Percentiles rank a stretch among this genome's conserved stretches.
Evolutionary conservation across 2,113 vertebrate genomes (phyloP).

Genomic region (Verasper variegatus): DNA sequence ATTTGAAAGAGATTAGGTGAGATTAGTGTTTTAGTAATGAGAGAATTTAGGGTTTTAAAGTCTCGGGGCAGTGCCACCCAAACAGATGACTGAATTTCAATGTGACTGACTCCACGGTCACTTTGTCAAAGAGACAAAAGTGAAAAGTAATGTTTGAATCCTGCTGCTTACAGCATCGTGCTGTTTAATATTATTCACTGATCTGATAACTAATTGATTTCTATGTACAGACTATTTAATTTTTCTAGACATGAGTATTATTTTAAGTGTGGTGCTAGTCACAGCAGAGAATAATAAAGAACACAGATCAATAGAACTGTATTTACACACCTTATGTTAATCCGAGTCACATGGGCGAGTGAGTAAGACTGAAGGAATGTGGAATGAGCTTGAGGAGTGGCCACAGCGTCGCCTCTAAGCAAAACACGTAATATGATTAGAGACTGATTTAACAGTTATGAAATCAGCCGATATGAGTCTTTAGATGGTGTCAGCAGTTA

Average conservation of each 20-base stretch:
- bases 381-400: not conserved
- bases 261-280: not conserved
- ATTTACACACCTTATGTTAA: constrained; percentile 43
- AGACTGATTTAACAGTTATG: no score
- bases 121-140: not conserved
- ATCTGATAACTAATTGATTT: not conserved
- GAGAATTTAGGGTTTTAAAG: constrained; percentile 4
- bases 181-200: not conserved
- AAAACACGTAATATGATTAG: no score
- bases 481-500: no score
- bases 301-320: constrained; percentile 20
- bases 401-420: not conserved
- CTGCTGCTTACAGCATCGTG: not conserved
- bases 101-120: not conserved
- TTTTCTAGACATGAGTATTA: not conserved
- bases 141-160: not conserved
- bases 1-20: not conserved
- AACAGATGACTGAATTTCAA: constrained; percentile 5
- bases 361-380: constrained; percentile 54
- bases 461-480: no score
- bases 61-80: constrained; percentile 6
- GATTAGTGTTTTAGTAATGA: not conserved
- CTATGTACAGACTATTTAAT: not conserved
- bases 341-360: constrained; percentile 61
- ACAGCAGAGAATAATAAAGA: not conserved